These are phyloP conservation scores for Pipistrellus nathusii DNA, from an alignment of 2,797 vertebrate genomes.

Conservation along the genomic window DNA sequence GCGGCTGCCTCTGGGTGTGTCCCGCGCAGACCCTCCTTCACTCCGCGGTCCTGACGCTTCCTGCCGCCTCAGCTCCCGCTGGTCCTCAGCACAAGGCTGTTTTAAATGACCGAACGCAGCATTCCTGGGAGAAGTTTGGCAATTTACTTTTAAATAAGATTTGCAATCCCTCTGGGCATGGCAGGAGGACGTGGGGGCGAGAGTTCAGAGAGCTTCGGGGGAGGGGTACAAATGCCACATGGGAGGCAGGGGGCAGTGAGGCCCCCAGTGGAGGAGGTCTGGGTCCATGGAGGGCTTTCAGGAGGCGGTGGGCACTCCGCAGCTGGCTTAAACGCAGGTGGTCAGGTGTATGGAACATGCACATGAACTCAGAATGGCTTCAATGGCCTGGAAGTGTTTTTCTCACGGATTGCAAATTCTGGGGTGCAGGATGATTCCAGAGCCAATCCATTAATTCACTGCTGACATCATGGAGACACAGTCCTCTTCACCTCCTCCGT, in stretches of 20 bases:
- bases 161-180: neutral
- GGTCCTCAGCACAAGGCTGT: neutral
- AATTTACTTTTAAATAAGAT: neutral
- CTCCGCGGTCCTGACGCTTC: neutral
- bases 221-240: accelerated
- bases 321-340: neutral
- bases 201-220: neutral
- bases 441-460: too few species aligned
- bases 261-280: accelerated
- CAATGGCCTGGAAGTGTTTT: neutral
- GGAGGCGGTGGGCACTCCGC: neutral
- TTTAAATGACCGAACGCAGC: neutral
- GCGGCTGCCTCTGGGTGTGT: too few species aligned
- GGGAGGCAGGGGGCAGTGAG: neutral
- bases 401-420: neutral
- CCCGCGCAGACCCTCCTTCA: too few species aligned
- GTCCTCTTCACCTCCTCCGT: neutral
- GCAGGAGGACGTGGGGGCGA: neutral
- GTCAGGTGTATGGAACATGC: neutral
- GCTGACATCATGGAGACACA: accelerated
- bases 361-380: neutral
- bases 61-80: neutral
- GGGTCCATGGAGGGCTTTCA: neutral
- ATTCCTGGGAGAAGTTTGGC: neutral
- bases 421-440: neutral